Conservation (phyloP, 2,888 invertebrate genomes). For the Gandaritis pyraliata region DNA sequence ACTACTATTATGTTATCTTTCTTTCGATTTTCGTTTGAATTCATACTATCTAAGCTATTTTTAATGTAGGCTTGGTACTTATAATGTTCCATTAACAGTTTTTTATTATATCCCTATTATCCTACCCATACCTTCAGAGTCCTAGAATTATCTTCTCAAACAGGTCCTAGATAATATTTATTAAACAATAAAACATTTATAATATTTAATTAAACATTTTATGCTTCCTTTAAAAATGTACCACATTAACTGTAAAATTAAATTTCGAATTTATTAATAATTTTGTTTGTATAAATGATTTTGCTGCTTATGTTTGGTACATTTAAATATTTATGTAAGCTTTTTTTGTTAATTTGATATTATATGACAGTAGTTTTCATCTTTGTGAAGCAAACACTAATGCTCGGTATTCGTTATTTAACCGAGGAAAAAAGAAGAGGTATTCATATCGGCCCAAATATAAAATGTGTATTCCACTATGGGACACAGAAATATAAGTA, state of each 20-base stretch:
- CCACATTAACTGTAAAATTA: background rate
- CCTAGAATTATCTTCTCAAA: slow-evolving; percentile 4
- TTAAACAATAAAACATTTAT: background rate
- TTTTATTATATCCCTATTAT: background rate
- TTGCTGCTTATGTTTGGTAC: slow-evolving; percentile 2
- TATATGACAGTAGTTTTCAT: slow-evolving; percentile 12
- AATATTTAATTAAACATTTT: background rate
- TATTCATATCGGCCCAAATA: background rate
- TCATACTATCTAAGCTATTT: background rate
- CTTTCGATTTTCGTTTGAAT: background rate
- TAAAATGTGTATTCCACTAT: background rate
- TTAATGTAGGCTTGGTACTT: no score
- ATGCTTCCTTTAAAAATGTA: slow-evolving; percentile 5
- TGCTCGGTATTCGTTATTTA: background rate
- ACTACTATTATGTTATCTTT: background rate
- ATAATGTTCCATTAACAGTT: background rate
- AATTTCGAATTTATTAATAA: background rate
- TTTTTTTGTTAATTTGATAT: slow-evolving; percentile 10
- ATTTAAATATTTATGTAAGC: background rate
- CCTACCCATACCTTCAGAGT: background rate
- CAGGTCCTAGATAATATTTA: slow-evolving; percentile 10
- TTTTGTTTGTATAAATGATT: background rate
- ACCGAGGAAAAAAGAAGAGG: background rate
- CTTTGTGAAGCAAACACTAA: slow-evolving; percentile 14
- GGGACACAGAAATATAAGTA: no score